Evolutionary conservation across 1,140 invertebrate species (phyloP), one percentile per base, ranked within the genome.

Genomic region (Drusus annulatus): DNA sequence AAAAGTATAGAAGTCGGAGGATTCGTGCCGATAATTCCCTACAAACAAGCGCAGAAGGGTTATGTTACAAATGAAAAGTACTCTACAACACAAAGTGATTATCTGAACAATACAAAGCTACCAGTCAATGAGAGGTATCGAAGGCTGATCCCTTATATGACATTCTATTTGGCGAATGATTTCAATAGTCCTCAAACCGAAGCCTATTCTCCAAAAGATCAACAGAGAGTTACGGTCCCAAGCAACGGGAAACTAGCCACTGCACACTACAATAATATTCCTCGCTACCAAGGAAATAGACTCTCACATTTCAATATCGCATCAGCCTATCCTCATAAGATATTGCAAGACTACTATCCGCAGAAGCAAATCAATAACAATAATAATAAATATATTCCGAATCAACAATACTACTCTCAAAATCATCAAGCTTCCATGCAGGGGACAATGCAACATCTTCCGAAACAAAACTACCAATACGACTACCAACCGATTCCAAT

Each of bases 101-200:
- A 79, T 50, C 71, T 76, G 10, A 87, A 88, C 81, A 80, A 85
- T 45, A 86, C 88, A 4, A 87, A 87, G 76, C 81, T 90, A 45
- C 85, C 87, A 0, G 86, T 89, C 23, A 92, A 91, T 78, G 93
- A 94, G 87, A 90, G 95, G 54, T 93, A 94, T 84, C 91, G 95
- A 81, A 90, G 95, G 68, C 85, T 96, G 54, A 94, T 96, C 84
- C 95, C 94, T 1, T 96, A 96, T 85, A 94, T 95, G 92, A 95
- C 93, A 45, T 96, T 93, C 86, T 95, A 95, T 85, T 89, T 94
- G 19, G 91, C 93, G 1, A 93, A 93, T 77, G 91, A 92, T 83
- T 90, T 92, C 84, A 90, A 85, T 8, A 69, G 84, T 16, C 85
- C 88, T 50, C 85, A 85, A 16, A 85, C 84, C 17, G 86, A 88